Base-by-base conservation (phyloP, 2,888 invertebrate species). In the Eupelmus urozonus region DNA sequence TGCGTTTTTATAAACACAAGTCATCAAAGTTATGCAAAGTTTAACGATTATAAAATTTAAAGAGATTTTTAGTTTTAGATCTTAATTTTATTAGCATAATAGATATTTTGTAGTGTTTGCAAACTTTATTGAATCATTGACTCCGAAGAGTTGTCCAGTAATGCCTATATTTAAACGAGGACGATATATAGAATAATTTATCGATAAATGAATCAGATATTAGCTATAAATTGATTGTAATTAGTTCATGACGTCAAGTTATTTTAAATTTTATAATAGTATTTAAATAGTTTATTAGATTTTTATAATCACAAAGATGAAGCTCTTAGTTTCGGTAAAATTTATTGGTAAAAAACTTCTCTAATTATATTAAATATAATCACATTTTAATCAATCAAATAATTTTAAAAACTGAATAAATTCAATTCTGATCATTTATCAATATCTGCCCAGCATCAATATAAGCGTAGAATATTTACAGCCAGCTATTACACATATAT, bases 71-170 rank as follows among this genome's bases (percentile, higher is more conserved):
- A 13, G 29, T 29, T 59, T 29, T 34, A 83, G 79, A 80, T 81
- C 79, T 82, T 78, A 81, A 67, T 59, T 77, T 62, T 11, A 80
- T 55, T 81, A 81, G 72, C 79, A 20, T 40, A 51, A 55, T 62
- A 34, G 42, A 5, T 34, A 34, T 34, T 34, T 34, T 34, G n/a
- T n/a, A n/a, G n/a, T n/a, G n/a, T 13, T 40, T 59, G 13, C 34
- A 53, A n/a, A 53, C 53, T 53, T 29, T 45, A 13, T 59, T 59
- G 5, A 66, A 55, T 13, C 34, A 23, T 45, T 20, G 45, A 72
- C 16, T 49, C 23, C 7, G 49, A 55, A 55, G n/a, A 7, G 9
- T 11, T 11, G 18, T 42, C 11, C 45, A 27, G 57, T 45, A 45
- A 34, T 74, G 63, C 29, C 74, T 65, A 29, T 59, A 57, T 65